These are phyloP conservation scores for Leguminivora glycinivorella DNA, from an alignment of 1,140 invertebrate genomes.

Conservation along the genomic window DNA sequence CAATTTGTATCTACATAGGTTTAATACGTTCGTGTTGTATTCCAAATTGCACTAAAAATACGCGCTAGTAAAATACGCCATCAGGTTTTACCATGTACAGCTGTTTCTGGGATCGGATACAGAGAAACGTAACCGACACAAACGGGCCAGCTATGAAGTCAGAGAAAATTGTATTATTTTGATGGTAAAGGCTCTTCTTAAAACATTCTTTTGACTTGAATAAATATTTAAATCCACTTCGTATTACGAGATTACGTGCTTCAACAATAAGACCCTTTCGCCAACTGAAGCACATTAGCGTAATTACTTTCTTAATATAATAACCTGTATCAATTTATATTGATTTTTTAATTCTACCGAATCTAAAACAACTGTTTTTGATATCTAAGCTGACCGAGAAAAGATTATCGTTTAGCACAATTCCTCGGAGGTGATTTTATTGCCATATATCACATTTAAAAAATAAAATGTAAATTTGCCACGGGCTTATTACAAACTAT, in stretches of 20 bases:
- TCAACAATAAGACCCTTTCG: background rate
- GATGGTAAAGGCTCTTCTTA: slow-evolving; percentile 28
- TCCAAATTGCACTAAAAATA: background rate
- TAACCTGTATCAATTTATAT: too few species aligned
- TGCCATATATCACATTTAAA: too few species aligned
- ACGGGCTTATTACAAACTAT: too few species aligned
- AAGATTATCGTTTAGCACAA: too few species aligned
- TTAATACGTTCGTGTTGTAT: background rate
- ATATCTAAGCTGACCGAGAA: too few species aligned
- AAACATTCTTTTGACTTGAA: slow-evolving; percentile 23
- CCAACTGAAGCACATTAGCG: background rate
- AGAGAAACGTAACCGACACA: slow-evolving; percentile 31
- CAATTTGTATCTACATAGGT: too few species aligned
- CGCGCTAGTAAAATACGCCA: background rate
- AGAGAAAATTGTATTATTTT: slow-evolving; percentile 36
- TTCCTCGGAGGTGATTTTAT: too few species aligned
- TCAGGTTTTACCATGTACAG: background rate
- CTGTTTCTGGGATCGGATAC: background rate
- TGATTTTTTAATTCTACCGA: too few species aligned
- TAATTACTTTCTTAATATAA: slow-evolving; percentile 29
- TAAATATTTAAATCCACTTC: slow-evolving; percentile 23
- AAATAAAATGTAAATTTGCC: too few species aligned
- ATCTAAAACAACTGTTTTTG: too few species aligned
- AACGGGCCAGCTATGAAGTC: slow-evolving; percentile 30
- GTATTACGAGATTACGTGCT: slow-evolving; percentile 10